phyloP scores from a whole-genome alignment of 2,797 vertebrate genomes.

The Phrynocephalus guinanensis region DNA sequence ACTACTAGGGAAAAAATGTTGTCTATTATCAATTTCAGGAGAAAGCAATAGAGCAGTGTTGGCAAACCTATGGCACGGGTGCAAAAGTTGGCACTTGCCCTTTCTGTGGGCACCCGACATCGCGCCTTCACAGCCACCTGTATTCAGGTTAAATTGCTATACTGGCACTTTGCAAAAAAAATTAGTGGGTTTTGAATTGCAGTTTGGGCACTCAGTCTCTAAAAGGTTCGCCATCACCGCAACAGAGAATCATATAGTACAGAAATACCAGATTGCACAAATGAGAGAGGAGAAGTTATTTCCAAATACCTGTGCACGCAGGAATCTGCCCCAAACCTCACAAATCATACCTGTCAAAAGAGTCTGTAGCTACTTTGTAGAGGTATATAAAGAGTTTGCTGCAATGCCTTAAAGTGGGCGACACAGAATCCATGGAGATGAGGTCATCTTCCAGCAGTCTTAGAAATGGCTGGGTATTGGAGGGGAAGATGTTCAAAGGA shows the following conservation, averaged over 20 bases:
- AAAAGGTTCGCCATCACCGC: no score
- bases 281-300: neutral
- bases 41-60: neutral
- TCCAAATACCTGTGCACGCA: neutral
- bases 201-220: no score
- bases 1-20: neutral
- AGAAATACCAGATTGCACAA: neutral
- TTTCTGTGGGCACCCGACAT: no score
- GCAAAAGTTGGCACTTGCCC: no score
- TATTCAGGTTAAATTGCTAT: no score
- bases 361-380: conserved; percentile 98
- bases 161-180: no score
- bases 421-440: conserved; percentile 84
- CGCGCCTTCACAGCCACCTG: no score
- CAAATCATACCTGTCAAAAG: conserved; percentile 92
- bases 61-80: no score
- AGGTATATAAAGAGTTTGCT: conserved; percentile 98
- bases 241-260: neutral
- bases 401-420: conserved; percentile 92
- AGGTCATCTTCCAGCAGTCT: conserved; percentile 93
- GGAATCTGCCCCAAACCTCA: neutral
- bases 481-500: conserved; percentile 86
- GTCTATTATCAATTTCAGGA: neutral
- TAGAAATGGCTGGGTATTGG: conserved; percentile 94
- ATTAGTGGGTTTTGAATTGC: no score